These are phyloP conservation scores for Neopelma chrysocephalum DNA, from an alignment of 2,797 vertebrate genomes.

Conservation along the genomic window DNA sequence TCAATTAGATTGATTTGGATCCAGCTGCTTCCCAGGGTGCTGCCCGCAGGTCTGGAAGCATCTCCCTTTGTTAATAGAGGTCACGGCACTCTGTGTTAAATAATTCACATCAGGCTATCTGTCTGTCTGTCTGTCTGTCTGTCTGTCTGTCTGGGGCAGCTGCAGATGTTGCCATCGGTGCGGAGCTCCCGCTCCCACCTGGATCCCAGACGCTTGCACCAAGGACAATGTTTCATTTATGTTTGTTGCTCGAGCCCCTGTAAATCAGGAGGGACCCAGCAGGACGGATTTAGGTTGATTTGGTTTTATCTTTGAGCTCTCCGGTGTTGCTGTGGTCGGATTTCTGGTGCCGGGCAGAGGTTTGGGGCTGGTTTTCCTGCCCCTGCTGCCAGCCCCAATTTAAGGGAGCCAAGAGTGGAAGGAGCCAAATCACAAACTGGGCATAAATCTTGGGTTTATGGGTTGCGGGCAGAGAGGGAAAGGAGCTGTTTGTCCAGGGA, in stretches of 20 bases:
- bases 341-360: neutral
- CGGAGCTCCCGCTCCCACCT: neutral
- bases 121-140: constrained; percentile 61
- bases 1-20: constrained; percentile 77
- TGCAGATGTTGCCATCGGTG: constrained; percentile 86
- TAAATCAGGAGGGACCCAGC: rapidly evolving
- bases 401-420: neutral
- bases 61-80: constrained; percentile 86
- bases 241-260: neutral
- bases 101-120: constrained; percentile 88
- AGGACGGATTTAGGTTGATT: rapidly evolving
- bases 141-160: constrained; percentile 72
- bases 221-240: neutral
- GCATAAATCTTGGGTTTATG: neutral
- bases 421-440: neutral
- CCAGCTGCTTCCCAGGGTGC: constrained; percentile 82
- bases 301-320: neutral
- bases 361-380: neutral
- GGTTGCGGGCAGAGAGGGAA: neutral
- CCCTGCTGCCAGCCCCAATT: neutral
- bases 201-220: neutral
- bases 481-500: neutral
- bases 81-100: constrained; percentile 87
- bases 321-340: rapidly evolving
- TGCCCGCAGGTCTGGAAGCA: constrained; percentile 81